Percentiles rank a stretch among this genome's conserved stretches.
phyloP scores from a whole-genome alignment of 2,888 invertebrate genomes.

The Catocala nupta region DNA sequence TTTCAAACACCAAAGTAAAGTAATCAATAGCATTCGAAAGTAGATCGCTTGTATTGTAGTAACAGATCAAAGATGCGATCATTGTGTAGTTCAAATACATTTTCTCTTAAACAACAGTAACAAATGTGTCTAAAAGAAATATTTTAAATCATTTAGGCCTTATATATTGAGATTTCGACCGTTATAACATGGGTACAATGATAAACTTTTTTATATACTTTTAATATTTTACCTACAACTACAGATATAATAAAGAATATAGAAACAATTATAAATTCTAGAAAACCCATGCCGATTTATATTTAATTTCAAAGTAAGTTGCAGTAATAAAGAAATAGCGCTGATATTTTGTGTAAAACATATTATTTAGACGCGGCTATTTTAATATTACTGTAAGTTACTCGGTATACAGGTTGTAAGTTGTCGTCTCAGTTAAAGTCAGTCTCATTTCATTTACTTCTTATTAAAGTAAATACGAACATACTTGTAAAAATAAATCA shows the following conservation, averaged over 20 bases:
- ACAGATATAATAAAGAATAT: constrained; percentile 35
- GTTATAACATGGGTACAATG: constrained; percentile 28
- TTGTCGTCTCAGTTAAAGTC: constrained; percentile 19
- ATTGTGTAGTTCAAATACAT: constrained; percentile 2
- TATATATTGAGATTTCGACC: constrained; percentile 22
- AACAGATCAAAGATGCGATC: constrained; percentile 50
- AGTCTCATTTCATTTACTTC: constrained; percentile 35
- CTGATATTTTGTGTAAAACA: constrained; percentile 14
- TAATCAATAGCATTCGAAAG: constrained; percentile 1
- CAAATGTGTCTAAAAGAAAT: constrained; percentile 9
- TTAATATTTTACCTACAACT: constrained; percentile 49
- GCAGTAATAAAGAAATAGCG: constrained; percentile 24
- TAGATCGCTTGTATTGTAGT: constrained; percentile 38
- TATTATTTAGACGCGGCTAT: constrained; percentile 14
- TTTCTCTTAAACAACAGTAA: constrained; percentile 4
- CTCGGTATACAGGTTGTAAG: constrained; percentile 24
- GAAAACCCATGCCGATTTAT: constrained; percentile 29
- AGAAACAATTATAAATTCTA: constrained; percentile 31
- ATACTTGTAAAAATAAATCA: neutral
- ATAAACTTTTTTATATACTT: constrained; percentile 41
- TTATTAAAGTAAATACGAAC: constrained; percentile 5
- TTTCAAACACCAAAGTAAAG: constrained; percentile 4
- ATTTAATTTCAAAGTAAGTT: constrained; percentile 12
- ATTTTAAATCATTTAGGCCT: constrained; percentile 42
- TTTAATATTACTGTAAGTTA: constrained; percentile 27